A percentile compares a stretch with the other conserved stretches of the same genome.
Conservation (phyloP, 2,797 vertebrate genomes). For the Tenualosa ilisha region DNA sequence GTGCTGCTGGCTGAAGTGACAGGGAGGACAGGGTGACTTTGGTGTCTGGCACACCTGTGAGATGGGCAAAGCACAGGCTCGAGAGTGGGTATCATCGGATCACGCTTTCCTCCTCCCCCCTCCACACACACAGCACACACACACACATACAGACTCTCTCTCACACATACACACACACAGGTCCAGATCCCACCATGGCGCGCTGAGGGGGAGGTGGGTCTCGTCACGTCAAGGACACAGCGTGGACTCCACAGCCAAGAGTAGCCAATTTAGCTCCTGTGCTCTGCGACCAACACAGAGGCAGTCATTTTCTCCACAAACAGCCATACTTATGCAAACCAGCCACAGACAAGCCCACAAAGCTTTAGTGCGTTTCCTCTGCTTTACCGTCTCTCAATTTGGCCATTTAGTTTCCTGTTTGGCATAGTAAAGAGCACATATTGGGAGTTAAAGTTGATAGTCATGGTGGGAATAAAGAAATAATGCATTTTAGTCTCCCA, state of each 20-base stretch:
- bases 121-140: background rate
- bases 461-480: too few relatives aligned
- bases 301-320: conserved; percentile 47
- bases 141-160: background rate
- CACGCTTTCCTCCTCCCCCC: background rate
- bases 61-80: conserved; percentile 30
- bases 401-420: too few relatives aligned
- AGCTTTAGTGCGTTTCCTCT: background rate
- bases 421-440: too few relatives aligned
- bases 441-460: too few relatives aligned
- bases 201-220: conserved; percentile 37
- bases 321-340: conserved; percentile 46
- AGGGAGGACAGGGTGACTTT: conserved; percentile 55
- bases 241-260: conserved; percentile 45
- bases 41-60: conserved; percentile 41
- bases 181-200: conserved; percentile 7
- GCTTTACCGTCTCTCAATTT: conserved; percentile 19
- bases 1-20: conserved; percentile 42
- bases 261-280: conserved; percentile 55
- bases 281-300: conserved; percentile 36
- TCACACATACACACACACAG: background rate
- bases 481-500: too few relatives aligned
- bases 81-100: conserved; percentile 42
- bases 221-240: conserved; percentile 51
- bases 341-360: conserved; percentile 18